Evolutionary conservation across 2,113 vertebrate genomes (phyloP), one percentile per base, ranked within the genome.

Genomic region (Triplophysa siluroides): DNA sequence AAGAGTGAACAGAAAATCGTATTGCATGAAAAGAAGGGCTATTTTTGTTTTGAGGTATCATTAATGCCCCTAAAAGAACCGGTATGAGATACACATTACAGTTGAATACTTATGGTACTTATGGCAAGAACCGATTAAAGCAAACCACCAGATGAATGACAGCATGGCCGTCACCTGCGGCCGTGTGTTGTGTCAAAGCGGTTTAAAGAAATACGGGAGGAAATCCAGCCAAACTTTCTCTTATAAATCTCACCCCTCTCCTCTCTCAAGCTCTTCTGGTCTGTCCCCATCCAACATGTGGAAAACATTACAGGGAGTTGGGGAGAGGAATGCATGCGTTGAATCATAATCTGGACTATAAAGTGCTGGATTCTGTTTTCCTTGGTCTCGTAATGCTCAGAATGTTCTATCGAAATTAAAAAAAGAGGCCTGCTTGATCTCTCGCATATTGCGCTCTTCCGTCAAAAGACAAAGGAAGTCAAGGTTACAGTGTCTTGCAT

Each of bases 281-380:
- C 64, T 85, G 70, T 83, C 84, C 85, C 81, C 84, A 71, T 83
- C 85, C 80, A 89, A 91, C 91, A 93, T 90, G 87, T 93, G 91
- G 91, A 92, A 93, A 88, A 81, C 86, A 91, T 93, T 92, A 92
- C 52, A 45, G 81, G 85, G 87, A 88, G 86, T 91, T 90, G 83
- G 85, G 78, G 86, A 87, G 87, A 87, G 87, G 88, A 92, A 92
- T 89, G 90, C 88, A 89, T 88, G 89, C 87, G 90, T 90, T 90
- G 89, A 91, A 91, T 91, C 90, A 86, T 90, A 93, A 93, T 89
- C 83, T 65, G 84, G 67, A 82, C 87, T 82, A 89, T 85, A 88
- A 91, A 90, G 86, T 84, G 84, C 84, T 85, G 84, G 89, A 90
- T 88, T 89, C 79, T 69, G 83, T 78, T 78, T 84, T 84, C 85